phyloP scores from a whole-genome alignment of 2,888 invertebrate species.

The Thalpophila matura region DNA sequence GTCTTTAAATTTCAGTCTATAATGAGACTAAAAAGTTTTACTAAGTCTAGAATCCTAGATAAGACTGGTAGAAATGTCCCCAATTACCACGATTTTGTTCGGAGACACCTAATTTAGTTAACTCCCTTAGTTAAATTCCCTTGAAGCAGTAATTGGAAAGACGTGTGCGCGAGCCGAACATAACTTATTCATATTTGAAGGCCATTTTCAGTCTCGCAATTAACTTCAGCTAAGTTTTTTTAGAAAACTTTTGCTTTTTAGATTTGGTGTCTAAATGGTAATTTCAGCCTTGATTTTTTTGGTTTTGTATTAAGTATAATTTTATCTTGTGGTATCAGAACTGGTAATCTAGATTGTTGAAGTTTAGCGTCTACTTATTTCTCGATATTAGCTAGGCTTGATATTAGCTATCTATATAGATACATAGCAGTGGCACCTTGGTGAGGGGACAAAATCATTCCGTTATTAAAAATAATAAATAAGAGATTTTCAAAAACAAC shows the following conservation, averaged over 20 bases:
- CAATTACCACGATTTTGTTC: constrained; percentile 28
- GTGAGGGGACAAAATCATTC: too few species aligned
- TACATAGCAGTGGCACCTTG: too few species aligned
- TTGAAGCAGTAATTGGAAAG: constrained; percentile 47
- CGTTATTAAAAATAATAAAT: too few species aligned
- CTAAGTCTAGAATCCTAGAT: background rate
- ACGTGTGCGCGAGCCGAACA: constrained; percentile 44
- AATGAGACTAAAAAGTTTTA: background rate
- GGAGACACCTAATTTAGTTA: constrained; percentile 51
- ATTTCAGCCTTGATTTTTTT: constrained; percentile 1
- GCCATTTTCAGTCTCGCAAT: constrained; percentile 57
- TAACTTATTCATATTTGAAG: constrained; percentile 64
- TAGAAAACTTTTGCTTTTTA: constrained; percentile 3
- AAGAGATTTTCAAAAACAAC: too few species aligned
- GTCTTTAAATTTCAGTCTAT: background rate
- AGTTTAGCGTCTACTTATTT: background rate
- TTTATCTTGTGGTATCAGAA: background rate
- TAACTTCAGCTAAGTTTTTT: constrained; percentile 37
- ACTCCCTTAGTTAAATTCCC: constrained; percentile 36
- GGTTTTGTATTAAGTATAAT: background rate
- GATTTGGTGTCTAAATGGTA: background rate
- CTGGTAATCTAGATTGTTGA: background rate
- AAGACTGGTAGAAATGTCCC: constrained; percentile 8
- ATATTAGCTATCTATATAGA: too few species aligned
- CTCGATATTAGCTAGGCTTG: background rate